phyloP scores from a whole-genome alignment of 2,113 vertebrate species.

The Sprattus sprattus region DNA sequence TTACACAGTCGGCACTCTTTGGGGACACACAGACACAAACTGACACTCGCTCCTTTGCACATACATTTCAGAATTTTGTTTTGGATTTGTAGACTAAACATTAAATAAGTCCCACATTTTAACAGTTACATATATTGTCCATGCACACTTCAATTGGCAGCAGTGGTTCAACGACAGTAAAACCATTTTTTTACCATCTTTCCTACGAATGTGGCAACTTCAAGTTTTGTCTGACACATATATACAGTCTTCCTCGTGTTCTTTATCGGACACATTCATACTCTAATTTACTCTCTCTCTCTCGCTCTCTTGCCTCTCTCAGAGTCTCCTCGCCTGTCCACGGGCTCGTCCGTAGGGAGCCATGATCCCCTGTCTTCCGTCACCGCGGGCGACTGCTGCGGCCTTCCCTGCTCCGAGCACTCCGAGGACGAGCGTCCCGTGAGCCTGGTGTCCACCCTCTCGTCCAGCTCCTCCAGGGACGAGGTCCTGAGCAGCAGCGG shows the following conservation, averaged over 20 bases:
- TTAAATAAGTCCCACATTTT: too few species aligned
- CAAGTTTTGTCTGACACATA: too few species aligned
- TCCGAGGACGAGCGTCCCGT: slow-evolving; percentile 73
- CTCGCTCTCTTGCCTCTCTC: slow-evolving; percentile 24
- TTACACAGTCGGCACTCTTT: not conserved
- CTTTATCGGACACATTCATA: not conserved
- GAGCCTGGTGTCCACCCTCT: slow-evolving; percentile 73
- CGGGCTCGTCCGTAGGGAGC: slow-evolving; percentile 64
- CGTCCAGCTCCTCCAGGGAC: slow-evolving; percentile 77
- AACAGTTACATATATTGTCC: too few species aligned
- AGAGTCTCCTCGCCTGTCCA: slow-evolving; percentile 76
- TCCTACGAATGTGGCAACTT: too few species aligned
- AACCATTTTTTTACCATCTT: too few species aligned
- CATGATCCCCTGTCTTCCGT: slow-evolving; percentile 70
- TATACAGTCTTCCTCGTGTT: not conserved
- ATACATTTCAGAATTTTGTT: not conserved
- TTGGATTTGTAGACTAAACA: not conserved
- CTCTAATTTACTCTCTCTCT: not conserved
- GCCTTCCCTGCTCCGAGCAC: slow-evolving; percentile 58
- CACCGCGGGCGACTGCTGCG: slow-evolving; percentile 56
- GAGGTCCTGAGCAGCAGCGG: slow-evolving; percentile 66
- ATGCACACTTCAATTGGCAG: too few species aligned
- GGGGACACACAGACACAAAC: not conserved
- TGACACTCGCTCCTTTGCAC: not conserved
- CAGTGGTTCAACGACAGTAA: too few species aligned